Base-by-base conservation (phyloP, 2,888 invertebrate genomes). In the Leucophenga maculata region DNA sequence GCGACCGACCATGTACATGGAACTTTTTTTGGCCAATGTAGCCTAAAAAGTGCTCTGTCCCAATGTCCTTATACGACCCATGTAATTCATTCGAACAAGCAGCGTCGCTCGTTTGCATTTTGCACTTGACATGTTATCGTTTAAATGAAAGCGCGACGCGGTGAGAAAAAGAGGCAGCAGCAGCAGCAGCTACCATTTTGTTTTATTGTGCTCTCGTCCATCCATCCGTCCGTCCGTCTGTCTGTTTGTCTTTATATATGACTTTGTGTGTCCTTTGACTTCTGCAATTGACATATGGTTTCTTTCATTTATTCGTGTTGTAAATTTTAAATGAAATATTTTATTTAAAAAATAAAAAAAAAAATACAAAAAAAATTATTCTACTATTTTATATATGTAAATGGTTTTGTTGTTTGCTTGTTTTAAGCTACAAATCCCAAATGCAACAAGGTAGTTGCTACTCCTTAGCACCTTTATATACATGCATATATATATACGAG, bases 111-210 rank as follows among this genome's bases (percentile, higher is more conserved):
- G 62, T 84, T 82, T 82, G 80, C 80, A 79, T 79, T 82, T 82
- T 80, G 79, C 84, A 80, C 83, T 84, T 80, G 84, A 80, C 80
- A 84, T 83, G 84, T 76, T 83, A 81, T 79, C 81, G 82, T 84
- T 78, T 72, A 46, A 71, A 73, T 55, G 50, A 18, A 13, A 44
- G 59, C 46, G 62, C 46, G 46, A 44, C 20, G 39, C 20, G 22
- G 48, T 55, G 9, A 32, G 48, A 6, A 22, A 22, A 6, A 64
- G 60, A 46, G 26, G n/a, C 39, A 64, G 66, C 52, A 64, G 4
- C 26, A 26, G 4, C 2, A n/a, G n/a, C n/a, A n/a, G n/a, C n/a
- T n/a, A 55, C 60, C 60, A 66, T 69, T 20, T n/a, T 39, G 52
- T 32, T 22, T 44, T 68, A 22, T 46, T 54, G 50, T 57, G 57